These are phyloP conservation scores for Oncorhynchus keta DNA, from an alignment of 2,113 vertebrate genomes.

Conservation along the genomic window DNA sequence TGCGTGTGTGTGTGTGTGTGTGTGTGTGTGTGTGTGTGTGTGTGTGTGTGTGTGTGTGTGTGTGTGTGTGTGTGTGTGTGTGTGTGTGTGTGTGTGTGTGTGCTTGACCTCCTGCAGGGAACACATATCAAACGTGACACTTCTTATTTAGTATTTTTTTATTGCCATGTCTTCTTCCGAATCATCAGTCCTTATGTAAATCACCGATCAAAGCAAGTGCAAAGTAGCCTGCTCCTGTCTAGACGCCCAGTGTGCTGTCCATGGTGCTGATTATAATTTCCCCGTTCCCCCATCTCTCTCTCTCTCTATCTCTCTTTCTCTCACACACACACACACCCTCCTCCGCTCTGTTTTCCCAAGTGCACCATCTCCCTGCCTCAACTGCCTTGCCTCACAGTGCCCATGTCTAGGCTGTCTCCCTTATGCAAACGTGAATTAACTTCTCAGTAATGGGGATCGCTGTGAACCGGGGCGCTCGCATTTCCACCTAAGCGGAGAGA, in stretches of 20 bases:
- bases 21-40: not conserved
- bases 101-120: no score
- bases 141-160: no score
- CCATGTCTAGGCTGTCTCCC: not conserved
- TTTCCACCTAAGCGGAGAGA: conserved; percentile 39
- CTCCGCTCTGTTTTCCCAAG: conserved; percentile 12
- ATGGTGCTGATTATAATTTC: conserved; percentile 65
- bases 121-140: no score
- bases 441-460: conserved; percentile 59
- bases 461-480: conserved; percentile 42
- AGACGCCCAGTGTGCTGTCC: conserved; percentile 62
- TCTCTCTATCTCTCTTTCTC: conserved; percentile 32
- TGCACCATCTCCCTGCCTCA: conserved; percentile 45
- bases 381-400: conserved; percentile 36
- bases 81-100: no score
- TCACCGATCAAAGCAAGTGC: conserved; percentile 18
- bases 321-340: conserved; percentile 8
- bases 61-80: no score
- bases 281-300: conserved; percentile 18
- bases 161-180: no score
- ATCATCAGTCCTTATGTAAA: no score
- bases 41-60: not conserved
- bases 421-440: conserved; percentile 42
- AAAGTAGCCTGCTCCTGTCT: conserved; percentile 35
- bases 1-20: no score